These are phyloP conservation scores for Eupithecia vulgata DNA, from an alignment of 2,888 invertebrate species.

Conservation along the genomic window DNA sequence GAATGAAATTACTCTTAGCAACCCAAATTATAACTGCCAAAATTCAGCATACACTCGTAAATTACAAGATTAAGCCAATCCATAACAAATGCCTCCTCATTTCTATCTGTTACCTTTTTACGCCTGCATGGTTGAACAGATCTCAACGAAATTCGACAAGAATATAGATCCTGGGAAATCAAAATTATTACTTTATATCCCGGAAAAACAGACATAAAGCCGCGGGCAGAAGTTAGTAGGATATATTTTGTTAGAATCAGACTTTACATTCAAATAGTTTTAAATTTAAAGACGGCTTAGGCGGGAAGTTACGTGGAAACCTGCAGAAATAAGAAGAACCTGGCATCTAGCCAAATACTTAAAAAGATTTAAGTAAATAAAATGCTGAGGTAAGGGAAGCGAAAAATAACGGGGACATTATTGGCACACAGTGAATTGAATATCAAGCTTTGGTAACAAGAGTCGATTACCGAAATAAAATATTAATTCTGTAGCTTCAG, in stretches of 20 bases:
- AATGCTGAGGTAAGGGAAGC: neutral
- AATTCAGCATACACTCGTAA: neutral
- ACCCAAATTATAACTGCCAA: slow-evolving; percentile 10
- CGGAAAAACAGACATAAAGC: neutral
- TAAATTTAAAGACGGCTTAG: neutral
- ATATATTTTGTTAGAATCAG: neutral
- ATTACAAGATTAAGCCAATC: neutral
- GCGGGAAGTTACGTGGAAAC: neutral
- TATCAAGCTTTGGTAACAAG: neutral
- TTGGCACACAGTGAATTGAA: neutral
- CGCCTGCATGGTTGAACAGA: neutral
- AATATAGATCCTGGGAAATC: too few species aligned
- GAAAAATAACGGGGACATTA: neutral
- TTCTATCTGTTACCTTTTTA: neutral
- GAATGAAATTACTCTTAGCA: neutral
- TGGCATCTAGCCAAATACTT: slow-evolving; percentile 1
- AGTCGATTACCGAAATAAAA: neutral
- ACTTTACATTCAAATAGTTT: neutral
- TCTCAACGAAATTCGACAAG: neutral
- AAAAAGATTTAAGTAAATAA: slow-evolving; percentile 5
- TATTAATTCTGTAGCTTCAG: neutral
- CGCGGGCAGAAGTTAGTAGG: neutral
- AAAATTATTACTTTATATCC: neutral
- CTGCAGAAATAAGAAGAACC: neutral
- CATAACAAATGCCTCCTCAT: too few species aligned